Conservation (phyloP, 2,113 vertebrate genomes). For the Larimichthys polyactis region DNA sequence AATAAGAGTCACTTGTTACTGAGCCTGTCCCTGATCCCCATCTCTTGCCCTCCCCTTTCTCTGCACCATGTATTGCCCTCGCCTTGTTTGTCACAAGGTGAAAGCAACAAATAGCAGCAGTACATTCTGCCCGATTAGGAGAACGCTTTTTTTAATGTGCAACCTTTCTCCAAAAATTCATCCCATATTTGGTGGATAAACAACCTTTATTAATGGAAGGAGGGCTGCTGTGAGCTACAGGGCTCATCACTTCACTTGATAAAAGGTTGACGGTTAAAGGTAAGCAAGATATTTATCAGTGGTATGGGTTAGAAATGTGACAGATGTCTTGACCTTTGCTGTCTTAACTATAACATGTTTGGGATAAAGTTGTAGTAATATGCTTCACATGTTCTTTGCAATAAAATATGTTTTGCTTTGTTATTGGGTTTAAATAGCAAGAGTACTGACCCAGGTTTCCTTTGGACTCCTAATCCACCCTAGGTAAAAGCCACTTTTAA, state of each 20-base stretch:
- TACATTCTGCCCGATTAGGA: conserved; percentile 53
- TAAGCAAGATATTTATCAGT: conserved; percentile 45
- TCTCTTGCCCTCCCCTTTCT: conserved; percentile 63
- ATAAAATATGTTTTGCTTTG: conserved; percentile 20
- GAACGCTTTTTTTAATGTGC: conserved; percentile 50
- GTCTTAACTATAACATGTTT: not conserved
- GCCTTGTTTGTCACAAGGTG: conserved; percentile 73
- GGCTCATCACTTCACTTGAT: conserved; percentile 26
- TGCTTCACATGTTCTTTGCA: not conserved
- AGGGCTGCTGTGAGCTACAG: conserved; percentile 29
- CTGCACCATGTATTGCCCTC: conserved; percentile 48
- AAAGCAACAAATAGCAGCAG: conserved; percentile 71
- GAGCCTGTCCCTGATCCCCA: conserved; percentile 47
- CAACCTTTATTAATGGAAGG: conserved; percentile 67
- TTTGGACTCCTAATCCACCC: conserved; percentile 19
- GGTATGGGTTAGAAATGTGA: not conserved
- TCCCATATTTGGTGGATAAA: conserved; percentile 71
- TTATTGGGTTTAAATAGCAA: conserved; percentile 25
- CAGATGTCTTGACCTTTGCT: not conserved
- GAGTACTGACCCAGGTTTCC: conserved; percentile 20
- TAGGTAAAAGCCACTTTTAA: conserved; percentile 14
- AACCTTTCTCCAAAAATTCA: conserved; percentile 58
- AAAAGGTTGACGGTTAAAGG: conserved; percentile 56
- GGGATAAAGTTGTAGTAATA: not conserved
- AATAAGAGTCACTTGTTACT: conserved; percentile 55